Evolutionary conservation across 1,140 invertebrate genomes (phyloP).

Genomic region (Plutomurus gul): DNA sequence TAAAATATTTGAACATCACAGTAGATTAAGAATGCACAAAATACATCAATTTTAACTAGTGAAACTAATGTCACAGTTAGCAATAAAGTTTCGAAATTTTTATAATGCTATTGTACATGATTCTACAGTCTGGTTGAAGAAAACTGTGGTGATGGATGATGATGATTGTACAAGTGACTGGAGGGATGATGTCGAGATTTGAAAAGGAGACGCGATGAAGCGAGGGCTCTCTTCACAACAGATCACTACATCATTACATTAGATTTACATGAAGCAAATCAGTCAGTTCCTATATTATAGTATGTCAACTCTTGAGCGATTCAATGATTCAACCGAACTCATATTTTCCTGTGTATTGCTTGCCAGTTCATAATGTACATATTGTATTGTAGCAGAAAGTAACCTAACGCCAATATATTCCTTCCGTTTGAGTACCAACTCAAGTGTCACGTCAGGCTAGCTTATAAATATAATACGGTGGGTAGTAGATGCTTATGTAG

Average conservation of each 20-base stretch:
- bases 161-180: not conserved
- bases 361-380: no score
- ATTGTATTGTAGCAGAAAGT: no score
- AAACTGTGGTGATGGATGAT: not conserved
- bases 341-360: no score
- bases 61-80: no score
- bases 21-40: no score
- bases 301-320: not conserved
- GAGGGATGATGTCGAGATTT: not conserved
- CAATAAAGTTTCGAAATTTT: no score
- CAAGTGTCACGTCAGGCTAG: slow-evolving; percentile 30
- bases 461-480: no score
- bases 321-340: not conserved
- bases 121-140: not conserved
- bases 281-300: slow-evolving; percentile 8
- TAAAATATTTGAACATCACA: no score
- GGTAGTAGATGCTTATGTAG: no score
- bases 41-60: no score
- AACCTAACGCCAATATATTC: slow-evolving; percentile 17
- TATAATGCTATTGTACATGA: no score
- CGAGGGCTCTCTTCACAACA: slow-evolving; percentile 20
- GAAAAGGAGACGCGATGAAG: slow-evolving; percentile 36
- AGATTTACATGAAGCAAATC: slow-evolving; percentile 20
- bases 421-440: slow-evolving; percentile 38
- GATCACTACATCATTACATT: slow-evolving; percentile 23